A percentile compares a stretch with the other conserved stretches of the same genome.
Evolutionary conservation across 1,140 invertebrate species (phyloP).

Genomic region (Araneus ventricosus): DNA sequence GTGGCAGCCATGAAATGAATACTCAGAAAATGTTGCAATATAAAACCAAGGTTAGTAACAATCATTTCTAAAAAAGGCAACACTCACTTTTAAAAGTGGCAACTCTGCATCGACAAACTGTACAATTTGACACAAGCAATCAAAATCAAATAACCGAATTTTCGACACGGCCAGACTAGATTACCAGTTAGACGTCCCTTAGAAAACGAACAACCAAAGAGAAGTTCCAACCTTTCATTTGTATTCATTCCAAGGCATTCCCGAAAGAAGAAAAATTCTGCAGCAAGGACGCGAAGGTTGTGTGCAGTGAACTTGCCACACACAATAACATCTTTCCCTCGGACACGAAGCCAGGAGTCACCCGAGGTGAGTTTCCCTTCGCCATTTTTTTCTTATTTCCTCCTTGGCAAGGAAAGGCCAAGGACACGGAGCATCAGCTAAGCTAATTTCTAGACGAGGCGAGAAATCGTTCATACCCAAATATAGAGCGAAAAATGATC

Average conservation of each 20-base stretch:
- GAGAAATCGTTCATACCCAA: conserved; percentile 63
- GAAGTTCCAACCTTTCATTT: background rate
- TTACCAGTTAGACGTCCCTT: background rate
- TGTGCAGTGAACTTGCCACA: background rate
- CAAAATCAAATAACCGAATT: background rate
- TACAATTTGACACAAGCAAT: background rate
- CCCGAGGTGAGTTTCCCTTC: background rate
- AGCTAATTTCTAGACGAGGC: background rate
- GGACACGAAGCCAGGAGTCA: background rate
- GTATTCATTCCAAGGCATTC: background rate
- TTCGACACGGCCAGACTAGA: background rate
- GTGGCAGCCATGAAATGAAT: too few relatives aligned
- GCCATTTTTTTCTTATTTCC: background rate
- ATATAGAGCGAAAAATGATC: conserved; percentile 65
- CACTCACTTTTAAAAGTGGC: too few relatives aligned
- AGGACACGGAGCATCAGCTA: background rate
- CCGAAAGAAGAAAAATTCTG: background rate
- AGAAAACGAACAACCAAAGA: background rate
- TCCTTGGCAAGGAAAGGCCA: conserved; percentile 63
- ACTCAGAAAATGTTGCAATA: too few relatives aligned
- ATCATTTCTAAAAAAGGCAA: too few relatives aligned
- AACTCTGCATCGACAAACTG: background rate
- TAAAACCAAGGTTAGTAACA: too few relatives aligned
- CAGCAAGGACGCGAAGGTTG: background rate
- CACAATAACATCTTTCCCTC: background rate